Base-by-base conservation (phyloP, 1,140 invertebrate species). In the Polyergus mexicanus region DNA sequence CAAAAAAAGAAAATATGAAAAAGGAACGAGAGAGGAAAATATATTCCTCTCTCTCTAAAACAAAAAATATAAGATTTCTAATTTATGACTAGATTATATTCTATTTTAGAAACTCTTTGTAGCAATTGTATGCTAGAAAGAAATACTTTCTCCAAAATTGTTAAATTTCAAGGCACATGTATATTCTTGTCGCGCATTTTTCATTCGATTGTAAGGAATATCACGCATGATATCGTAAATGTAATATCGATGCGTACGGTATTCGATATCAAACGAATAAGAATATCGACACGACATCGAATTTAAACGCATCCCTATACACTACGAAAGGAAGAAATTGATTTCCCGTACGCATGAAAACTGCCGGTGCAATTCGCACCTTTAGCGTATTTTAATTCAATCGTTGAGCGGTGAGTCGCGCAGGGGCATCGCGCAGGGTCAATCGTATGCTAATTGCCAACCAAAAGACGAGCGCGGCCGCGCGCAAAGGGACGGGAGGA, bases 381-480 rank as follows among this genome's bases (percentile, higher is more conserved):
- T 92, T 92, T 89, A 89, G 66, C 84, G 90, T 80, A 87, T 89
- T 92, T 91, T 88, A 92, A 92, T 92, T 89, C 84, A 90, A 92
- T 91, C 91, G 89, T 86, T 89, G 74, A 60, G 68, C 65, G 80
- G 83, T 68, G 66, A 89, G 86, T 75, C 84, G 77, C 89, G 80
- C 81, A 85, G 76, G 90, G 91, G 91, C 91, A 92, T 90, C 77
- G 90, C 88, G 91, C 89, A 92, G 92, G 94, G 94, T 95, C 94
- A 95, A 95, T 95, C 94, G 94, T 95, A 95, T 95, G 94, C 94
- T 95, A 95, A 95, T 95, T 95, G 94, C 92, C 92, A 91, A 84
- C 94, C 92, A 93, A 94, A 94, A 95, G 93, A 94, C 92, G 91
- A 92, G 89, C 74, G 89, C 68, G 87, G 41, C 54, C 85, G 90